These are phyloP conservation scores for Nomada lathburiana DNA, from an alignment of 2,888 invertebrate genomes.

Conservation along the genomic window DNA sequence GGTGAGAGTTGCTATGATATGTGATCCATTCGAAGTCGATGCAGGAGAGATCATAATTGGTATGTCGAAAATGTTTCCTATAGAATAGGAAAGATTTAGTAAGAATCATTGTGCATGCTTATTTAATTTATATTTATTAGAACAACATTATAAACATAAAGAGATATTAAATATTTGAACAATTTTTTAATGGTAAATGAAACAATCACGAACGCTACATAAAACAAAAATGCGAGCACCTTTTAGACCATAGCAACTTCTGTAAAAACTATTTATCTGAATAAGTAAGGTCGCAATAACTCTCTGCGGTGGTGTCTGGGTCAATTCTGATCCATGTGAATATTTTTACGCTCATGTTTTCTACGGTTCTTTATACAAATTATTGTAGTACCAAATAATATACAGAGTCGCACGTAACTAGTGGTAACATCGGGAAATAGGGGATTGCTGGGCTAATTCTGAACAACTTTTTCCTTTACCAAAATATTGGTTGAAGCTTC, in stretches of 20 bases:
- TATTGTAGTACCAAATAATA: too few relatives aligned
- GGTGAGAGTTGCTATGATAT: conserved; percentile 94
- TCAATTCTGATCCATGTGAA: too few relatives aligned
- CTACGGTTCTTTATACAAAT: too few relatives aligned
- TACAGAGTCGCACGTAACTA: too few relatives aligned
- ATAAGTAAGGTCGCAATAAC: too few relatives aligned
- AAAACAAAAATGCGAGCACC: neutral
- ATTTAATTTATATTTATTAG: conserved; percentile 27
- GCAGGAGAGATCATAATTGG: conserved; percentile 21
- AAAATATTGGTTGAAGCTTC: too few relatives aligned
- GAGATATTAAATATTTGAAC: neutral
- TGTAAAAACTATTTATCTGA: neutral
- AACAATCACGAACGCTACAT: neutral
- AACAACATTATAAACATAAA: conserved; percentile 6
- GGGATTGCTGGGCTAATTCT: too few relatives aligned
- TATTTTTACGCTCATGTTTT: too few relatives aligned
- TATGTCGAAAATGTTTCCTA: conserved; percentile 19
- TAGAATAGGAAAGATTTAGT: neutral
- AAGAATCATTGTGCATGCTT: conserved; percentile 14
- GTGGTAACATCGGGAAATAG: too few relatives aligned
- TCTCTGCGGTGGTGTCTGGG: too few relatives aligned
- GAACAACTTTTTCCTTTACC: too few relatives aligned
- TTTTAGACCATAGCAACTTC: neutral
- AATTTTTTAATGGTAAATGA: neutral
- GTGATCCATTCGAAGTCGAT: conserved; percentile 91